These are phyloP conservation scores for Heteromormyrus szaboi DNA, from an alignment of 2,797 vertebrate species.

Conservation along the genomic window DNA sequence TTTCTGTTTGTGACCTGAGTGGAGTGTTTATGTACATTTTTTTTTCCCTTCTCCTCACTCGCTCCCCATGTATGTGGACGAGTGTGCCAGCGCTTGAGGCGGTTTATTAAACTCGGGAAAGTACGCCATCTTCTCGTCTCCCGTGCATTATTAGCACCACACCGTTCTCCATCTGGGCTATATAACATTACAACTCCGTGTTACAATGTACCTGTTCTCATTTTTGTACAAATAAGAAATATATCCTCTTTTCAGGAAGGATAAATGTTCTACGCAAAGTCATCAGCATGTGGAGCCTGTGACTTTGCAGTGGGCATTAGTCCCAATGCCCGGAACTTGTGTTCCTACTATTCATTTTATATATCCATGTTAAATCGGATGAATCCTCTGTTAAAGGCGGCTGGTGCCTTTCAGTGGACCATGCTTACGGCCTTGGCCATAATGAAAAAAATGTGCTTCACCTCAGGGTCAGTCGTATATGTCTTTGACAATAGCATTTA, in stretches of 20 bases:
- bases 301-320: background rate
- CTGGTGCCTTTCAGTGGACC: background rate
- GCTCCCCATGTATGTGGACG: too few relatives aligned
- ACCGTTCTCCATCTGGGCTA: too few relatives aligned
- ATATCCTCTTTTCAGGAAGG: background rate
- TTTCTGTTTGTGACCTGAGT: too few relatives aligned
- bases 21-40: too few relatives aligned
- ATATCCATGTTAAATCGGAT: background rate
- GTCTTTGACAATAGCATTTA: background rate
- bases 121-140: too few relatives aligned
- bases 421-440: background rate
- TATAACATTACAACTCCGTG: too few relatives aligned
- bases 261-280: background rate
- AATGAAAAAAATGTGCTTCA: constrained; percentile 1
- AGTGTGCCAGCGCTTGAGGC: too few relatives aligned
- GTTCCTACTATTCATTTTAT: background rate
- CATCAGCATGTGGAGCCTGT: background rate
- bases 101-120: too few relatives aligned
- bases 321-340: background rate
- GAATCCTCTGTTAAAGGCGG: background rate
- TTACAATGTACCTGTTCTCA: background rate
- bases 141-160: too few relatives aligned
- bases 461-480: background rate
- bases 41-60: too few relatives aligned
- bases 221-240: background rate